Base-by-base conservation (phyloP, 2,888 invertebrate species). In the Acrobasis repandana region DNA sequence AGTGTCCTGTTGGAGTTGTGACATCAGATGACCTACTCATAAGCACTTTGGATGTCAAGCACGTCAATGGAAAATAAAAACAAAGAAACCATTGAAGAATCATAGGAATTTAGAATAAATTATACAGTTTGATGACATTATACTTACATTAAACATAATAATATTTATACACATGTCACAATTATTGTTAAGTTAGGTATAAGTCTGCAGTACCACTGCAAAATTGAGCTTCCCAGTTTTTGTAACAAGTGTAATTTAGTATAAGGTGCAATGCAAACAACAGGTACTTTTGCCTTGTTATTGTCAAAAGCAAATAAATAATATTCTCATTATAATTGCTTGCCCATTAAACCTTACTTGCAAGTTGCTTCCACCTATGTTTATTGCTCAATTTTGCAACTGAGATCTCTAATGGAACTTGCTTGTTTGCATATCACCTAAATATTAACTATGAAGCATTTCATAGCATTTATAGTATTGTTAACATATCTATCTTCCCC, bases 21-120 rank as follows among this genome's bases (percentile, higher is more conserved):
- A 95, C 94, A 34, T 95, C 96, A 63, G 93, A 95, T 66, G 95
- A 96, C 74, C 86, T 97, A 57, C 88, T 96, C 20, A 86, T 93
- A 66, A 95, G 93, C 74, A 94, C 96, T 68, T 76, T 90, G 43
- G 80, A 76, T 63, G 72, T 69, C 14, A 81, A 79, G 54, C 76
- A 79, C n/a, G 65, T 75, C 14, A 87, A 86, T 65, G 83, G 84
- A 66, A 86, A 79, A 62, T 83, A 76, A 66, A n/a, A 43, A 47
- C 56, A 15, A 62, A 14, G 34, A 50, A 56, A 9, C 14, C 34
- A 34, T 33, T 20, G 46, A 33, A 33, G 28, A n/a, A 47, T 9
- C 46, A 56, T 56, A 20, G 28, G 47, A 47, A 4, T 46, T 56
- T 28, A 16, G 36, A 52, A 14, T 50, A 18, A n/a, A 50, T 36